Evolutionary conservation across 2,888 invertebrate genomes (phyloP), one percentile per base, ranked within the genome.

Genomic region (Rapana venosa): DNA sequence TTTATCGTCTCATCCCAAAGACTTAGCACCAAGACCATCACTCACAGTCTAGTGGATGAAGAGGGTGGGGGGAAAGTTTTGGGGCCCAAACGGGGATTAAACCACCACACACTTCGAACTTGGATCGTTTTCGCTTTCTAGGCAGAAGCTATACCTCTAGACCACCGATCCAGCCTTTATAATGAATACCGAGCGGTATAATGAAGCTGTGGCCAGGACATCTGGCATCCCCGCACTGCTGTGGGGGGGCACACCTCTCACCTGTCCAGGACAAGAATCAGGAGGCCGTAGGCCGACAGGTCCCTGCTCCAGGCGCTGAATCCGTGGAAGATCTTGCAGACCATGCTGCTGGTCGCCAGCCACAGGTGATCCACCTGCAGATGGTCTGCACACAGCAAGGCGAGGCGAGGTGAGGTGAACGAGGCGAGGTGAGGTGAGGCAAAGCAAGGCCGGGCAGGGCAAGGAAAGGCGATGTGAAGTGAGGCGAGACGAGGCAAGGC

Each of bases 381-480:
- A 35, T 32, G 36, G 35, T 81, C 81, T 35, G 77, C n/a, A 47
- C 47, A 47, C 30, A n/a, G 30, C 20, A 66, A 66, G 26, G 66
- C 66, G 61, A 15, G 61, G 61, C 8, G 17, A 61, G 13, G 61
- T 5, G 4, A 30, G 83, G 30, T 32, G 4, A 83, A 83, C 83
- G n/a, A 30, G 83, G 22, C 22, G 61, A 15, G 13, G 61, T 61
- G 13, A 87, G 61, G 66, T 66, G n/a, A 70, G 35, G 87, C 87
- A 35, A 87, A 35, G 66, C 70, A 0, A 87, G 87, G 66, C 66
- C 17, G 36, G 2, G 35, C 35, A 83, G 15, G 88, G 79, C 79
- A 79, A 79, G 79, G 32, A 30, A 79, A 79, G 79, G 79, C 79
- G 20, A 79, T 30, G 79, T 32, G 26, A 90, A 87, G 79, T 89